A percentile compares a stretch with the other conserved stretches of the same genome.
phyloP scores from a whole-genome alignment of 1,140 invertebrate species.

The Acarapis woodi region DNA sequence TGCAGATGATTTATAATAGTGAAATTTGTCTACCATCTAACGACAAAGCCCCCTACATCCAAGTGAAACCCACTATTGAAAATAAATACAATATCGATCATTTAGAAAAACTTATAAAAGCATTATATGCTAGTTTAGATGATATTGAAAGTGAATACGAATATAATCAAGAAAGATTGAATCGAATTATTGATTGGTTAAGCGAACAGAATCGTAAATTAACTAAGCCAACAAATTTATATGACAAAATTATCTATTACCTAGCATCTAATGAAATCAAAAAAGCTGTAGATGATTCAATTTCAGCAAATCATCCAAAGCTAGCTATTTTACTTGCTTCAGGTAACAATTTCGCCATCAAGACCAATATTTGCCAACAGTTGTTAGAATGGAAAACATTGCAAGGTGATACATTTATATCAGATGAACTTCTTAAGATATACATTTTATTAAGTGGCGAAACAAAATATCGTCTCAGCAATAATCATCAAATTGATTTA shows the following conservation, averaged over 20 bases:
- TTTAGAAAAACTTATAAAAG: constrained; percentile 6
- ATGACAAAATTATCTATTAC: constrained; percentile 5
- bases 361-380: constrained; percentile 3
- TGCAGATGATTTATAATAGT: constrained; percentile 3
- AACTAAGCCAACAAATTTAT: constrained; percentile 2
- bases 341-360: constrained; percentile 2
- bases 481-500: constrained; percentile 2
- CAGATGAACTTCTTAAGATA: constrained; percentile 7
- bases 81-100: neutral
- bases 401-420: constrained; percentile 7
- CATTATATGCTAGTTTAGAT: constrained; percentile 7
- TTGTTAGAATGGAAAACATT: constrained; percentile 6
- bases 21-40: neutral
- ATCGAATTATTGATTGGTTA: constrained; percentile 8
- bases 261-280: constrained; percentile 8
- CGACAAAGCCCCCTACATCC: constrained; percentile 1
- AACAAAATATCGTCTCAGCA: constrained; percentile 4
- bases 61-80: neutral
- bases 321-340: constrained; percentile 7
- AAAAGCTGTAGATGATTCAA: constrained; percentile 5
- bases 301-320: constrained; percentile 6
- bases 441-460: constrained; percentile 8
- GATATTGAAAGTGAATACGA: constrained; percentile 1
- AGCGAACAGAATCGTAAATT: constrained; percentile 1
- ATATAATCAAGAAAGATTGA: constrained; percentile 5